These are phyloP conservation scores for Agrypnia vestita DNA, from an alignment of 1,140 invertebrate species.

Conservation along the genomic window DNA sequence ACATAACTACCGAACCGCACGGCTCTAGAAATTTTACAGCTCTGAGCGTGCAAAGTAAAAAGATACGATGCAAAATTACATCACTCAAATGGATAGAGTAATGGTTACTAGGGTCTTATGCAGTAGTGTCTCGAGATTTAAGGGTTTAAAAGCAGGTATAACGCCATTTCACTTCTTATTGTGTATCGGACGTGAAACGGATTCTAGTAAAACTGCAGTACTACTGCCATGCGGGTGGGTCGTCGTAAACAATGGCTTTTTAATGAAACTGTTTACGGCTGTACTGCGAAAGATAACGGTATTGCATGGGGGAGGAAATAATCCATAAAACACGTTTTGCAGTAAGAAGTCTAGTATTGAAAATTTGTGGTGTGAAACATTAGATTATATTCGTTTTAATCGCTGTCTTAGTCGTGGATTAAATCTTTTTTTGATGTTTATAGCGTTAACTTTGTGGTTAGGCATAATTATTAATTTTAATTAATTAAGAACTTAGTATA, in stretches of 20 bases:
- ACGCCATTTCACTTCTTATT: slow-evolving; percentile 21
- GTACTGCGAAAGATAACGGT: slow-evolving; percentile 29
- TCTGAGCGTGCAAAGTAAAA: not conserved
- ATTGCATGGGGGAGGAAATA: too few relatives aligned
- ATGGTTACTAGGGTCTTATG: not conserved
- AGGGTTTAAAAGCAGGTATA: slow-evolving; percentile 8
- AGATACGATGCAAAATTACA: not conserved
- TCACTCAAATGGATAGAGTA: not conserved
- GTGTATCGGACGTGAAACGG: slow-evolving; percentile 22
- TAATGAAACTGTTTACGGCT: slow-evolving; percentile 51
- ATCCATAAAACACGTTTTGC: too few relatives aligned
- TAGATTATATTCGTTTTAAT: too few relatives aligned
- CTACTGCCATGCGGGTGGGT: slow-evolving; percentile 34
- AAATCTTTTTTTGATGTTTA: too few relatives aligned
- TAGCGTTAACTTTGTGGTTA: too few relatives aligned
- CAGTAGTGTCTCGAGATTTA: not conserved
- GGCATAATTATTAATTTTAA: too few relatives aligned
- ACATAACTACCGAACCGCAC: slow-evolving; percentile 6
- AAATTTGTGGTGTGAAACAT: too few relatives aligned
- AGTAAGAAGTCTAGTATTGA: too few relatives aligned
- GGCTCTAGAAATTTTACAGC: not conserved
- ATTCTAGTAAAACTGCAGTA: slow-evolving; percentile 25
- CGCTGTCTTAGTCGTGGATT: too few relatives aligned
- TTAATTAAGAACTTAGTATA: too few relatives aligned
- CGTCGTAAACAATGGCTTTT: slow-evolving; percentile 48